A percentile compares a stretch with the other conserved stretches of the same genome.
Evolutionary conservation across 1,140 invertebrate genomes (phyloP).

Genomic region (Drosophila bifasciata): DNA sequence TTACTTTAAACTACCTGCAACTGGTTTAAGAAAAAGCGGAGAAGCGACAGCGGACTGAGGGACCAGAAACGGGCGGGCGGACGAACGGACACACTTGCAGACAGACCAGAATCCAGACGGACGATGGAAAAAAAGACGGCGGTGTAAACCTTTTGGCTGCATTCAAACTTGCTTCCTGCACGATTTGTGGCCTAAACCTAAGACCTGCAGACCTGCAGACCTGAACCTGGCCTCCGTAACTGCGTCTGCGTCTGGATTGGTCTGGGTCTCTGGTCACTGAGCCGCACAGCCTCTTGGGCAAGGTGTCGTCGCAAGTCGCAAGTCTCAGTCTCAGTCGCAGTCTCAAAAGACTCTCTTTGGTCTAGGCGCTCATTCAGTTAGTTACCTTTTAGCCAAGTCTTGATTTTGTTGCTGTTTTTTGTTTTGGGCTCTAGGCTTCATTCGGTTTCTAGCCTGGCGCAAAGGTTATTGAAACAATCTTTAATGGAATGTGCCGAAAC

Average conservation of each 20-base stretch:
- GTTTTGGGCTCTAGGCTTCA: neutral
- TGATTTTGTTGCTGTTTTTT: slow-evolving; percentile 4
- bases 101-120: slow-evolving; percentile 7
- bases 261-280: slow-evolving; percentile 7
- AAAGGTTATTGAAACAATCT: too few relatives aligned
- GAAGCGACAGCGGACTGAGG: slow-evolving; percentile 30
- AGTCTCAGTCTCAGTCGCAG: too few relatives aligned
- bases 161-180: slow-evolving; percentile 79
- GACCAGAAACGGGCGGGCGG: slow-evolving; percentile 1
- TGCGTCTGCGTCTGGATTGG: slow-evolving; percentile 23
- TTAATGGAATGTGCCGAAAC: too few relatives aligned
- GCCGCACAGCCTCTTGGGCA: slow-evolving; percentile 16
- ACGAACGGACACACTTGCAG: slow-evolving; percentile 38
- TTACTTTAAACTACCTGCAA: slow-evolving; percentile 82
- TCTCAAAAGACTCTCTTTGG: slow-evolving; percentile 39
- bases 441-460: neutral
- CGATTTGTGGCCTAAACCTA: slow-evolving; percentile 60
- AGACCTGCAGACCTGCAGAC: slow-evolving; percentile 24
- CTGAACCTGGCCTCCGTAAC: slow-evolving; percentile 24
- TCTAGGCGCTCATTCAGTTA: slow-evolving; percentile 46
- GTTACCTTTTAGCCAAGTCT: slow-evolving; percentile 19
- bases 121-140: slow-evolving; percentile 18
- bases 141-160: slow-evolving; percentile 70
- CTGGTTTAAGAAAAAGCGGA: slow-evolving; percentile 66
- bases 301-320: slow-evolving; percentile 6